Evolutionary conservation across 2,888 invertebrate species (phyloP).

Genomic region (Rhodophaea formosa): DNA sequence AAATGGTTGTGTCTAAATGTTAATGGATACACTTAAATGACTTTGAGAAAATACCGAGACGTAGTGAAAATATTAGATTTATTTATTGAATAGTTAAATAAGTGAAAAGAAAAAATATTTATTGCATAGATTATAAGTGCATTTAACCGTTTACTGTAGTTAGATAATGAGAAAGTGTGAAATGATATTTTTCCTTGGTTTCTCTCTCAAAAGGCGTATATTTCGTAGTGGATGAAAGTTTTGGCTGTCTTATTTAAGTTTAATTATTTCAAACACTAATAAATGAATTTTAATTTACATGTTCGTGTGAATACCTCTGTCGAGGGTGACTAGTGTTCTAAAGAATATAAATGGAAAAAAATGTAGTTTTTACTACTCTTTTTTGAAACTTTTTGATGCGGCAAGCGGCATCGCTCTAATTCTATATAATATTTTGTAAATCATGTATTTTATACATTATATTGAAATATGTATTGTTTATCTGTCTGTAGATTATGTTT

Average conservation of each 20-base stretch:
- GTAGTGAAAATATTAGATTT: conserved; percentile 71
- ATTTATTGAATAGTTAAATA: conserved; percentile 66
- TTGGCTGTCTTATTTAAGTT: conserved; percentile 26
- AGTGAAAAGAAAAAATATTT: conserved; percentile 79
- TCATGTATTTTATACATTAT: conserved; percentile 77
- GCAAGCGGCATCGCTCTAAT: conserved; percentile 40
- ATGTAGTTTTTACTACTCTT: conserved; percentile 49
- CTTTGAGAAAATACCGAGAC: conserved; percentile 58
- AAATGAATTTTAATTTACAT: conserved; percentile 8
- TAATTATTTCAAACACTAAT: conserved; percentile 7
- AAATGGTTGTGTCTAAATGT: conserved; percentile 77
- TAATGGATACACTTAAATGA: conserved; percentile 66
- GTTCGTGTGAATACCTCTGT: conserved; percentile 24
- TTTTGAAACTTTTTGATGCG: conserved; percentile 72
- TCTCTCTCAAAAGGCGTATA: conserved; percentile 34
- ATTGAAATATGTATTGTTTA: conserved; percentile 60
- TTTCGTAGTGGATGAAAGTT: conserved; percentile 21
- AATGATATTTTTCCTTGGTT: conserved; percentile 24
- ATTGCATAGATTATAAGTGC: conserved; percentile 68
- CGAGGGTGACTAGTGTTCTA: conserved; percentile 43
- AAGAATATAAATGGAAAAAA: conserved; percentile 31
- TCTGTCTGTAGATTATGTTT: conserved; percentile 47
- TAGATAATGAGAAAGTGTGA: conserved; percentile 42
- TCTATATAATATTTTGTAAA: conserved; percentile 73
- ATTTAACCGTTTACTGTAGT: conserved; percentile 76